These are phyloP conservation scores for Sebastolobus alascanus DNA, from an alignment of 2,797 vertebrate genomes.

Conservation along the genomic window DNA sequence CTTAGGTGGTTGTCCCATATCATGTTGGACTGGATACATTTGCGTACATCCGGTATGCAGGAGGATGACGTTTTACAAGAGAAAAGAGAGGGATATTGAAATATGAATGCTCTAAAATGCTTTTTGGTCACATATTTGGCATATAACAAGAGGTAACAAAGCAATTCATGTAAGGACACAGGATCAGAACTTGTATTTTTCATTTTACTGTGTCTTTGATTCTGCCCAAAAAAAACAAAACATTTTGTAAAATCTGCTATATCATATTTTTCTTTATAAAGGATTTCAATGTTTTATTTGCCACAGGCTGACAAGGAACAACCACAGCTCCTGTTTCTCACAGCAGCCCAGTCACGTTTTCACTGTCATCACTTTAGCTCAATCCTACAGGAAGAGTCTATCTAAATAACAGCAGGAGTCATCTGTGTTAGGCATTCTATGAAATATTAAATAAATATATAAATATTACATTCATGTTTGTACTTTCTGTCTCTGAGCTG, in stretches of 20 bases:
- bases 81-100: not conserved
- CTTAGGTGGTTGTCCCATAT: not conserved
- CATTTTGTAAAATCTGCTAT: not conserved
- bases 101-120: not conserved
- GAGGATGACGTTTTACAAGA: not conserved
- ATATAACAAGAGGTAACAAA: not conserved
- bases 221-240: not conserved
- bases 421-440: constrained; percentile 34
- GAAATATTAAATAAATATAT: constrained; percentile 62
- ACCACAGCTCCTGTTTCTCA: constrained; percentile 13
- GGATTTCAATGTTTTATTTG: constrained; percentile 15
- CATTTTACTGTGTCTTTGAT: not conserved
- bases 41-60: not conserved
- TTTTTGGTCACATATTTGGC: not conserved
- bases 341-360: constrained; percentile 35
- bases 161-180: not conserved
- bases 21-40: not conserved
- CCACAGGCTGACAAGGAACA: not conserved
- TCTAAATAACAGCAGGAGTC: constrained; percentile 43
- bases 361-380: constrained; percentile 21
- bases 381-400: constrained; percentile 33
- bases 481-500: constrained; percentile 51
- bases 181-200: no score
- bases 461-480: constrained; percentile 60
- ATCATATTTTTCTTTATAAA: not conserved